Base-by-base conservation (phyloP, 1,140 invertebrate genomes). In the Cataglyphis hispanica region DNA sequence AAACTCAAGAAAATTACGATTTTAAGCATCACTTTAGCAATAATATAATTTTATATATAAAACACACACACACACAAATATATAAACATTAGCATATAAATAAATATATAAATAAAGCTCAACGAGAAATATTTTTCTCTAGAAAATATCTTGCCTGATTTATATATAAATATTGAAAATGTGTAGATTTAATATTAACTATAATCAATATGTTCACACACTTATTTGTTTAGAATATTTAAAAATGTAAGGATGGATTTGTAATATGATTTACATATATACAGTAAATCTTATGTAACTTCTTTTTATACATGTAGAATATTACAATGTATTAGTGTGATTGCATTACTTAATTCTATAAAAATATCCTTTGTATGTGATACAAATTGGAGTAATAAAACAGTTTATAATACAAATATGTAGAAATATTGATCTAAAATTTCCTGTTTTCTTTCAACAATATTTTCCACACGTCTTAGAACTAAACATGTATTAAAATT, bases 121-220 rank as follows among this genome's bases (percentile, higher is more conserved):
- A 46, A 43, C 19, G 56, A 56, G 19, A 74, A 34, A 58, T 37
- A 63, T 80, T 83, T 43, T 60, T 58, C 22, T 60, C 27, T 22
- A 1, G 46, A 50, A 10, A 60, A 66, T 67, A 25, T 88, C 87
- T 89, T 87, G 86, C 81, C 86, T 78, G 16, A 72, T 61, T 31
- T 58, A 61, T 53, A 56, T 10, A 56, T 10, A 86, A n/a, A 50
- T 53, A 61, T 43, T 74, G 4, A 67, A 50, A 22, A 61, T 19
- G 27, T 46, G 4, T 67, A 31, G 31, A 40, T 61, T 60, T 67
- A 84, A 69, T 78, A 37, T 64, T 16, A 37, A 53, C 11, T 63
- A 25, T 46, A 43, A 63, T 46, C 27, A 58, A 46, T 61, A 53
- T 22, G n/a, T 40, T 16, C 11, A 56, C 22, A 46, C 22, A 19